phyloP scores from a whole-genome alignment of 2,113 vertebrate species.

The Suncus etruscus region DNA sequence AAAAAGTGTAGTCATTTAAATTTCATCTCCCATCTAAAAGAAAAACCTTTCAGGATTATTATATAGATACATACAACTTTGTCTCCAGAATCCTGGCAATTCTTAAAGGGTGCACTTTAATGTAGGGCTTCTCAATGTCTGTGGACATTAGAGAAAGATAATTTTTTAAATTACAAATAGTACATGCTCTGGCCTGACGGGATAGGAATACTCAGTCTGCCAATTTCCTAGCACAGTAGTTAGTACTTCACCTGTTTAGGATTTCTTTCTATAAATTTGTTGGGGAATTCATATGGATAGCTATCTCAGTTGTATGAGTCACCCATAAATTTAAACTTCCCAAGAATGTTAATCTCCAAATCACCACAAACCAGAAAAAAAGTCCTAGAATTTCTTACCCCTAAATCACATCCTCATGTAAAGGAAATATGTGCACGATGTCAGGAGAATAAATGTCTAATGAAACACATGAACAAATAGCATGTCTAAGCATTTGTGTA shows the following conservation, averaged over 20 bases:
- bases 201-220: not conserved
- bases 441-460: not conserved
- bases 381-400: not conserved
- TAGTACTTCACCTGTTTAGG: not conserved
- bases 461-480: not conserved
- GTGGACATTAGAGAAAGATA: not conserved
- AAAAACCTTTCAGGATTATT: not conserved
- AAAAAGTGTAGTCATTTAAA: not conserved
- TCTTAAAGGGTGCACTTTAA: not conserved
- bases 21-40: not conserved
- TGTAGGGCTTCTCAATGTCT: not conserved
- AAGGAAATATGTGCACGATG: not conserved
- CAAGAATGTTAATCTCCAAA: not conserved
- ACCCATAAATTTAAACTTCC: not conserved
- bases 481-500: not conserved
- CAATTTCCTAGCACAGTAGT: not conserved
- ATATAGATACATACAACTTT: not conserved
- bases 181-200: not conserved
- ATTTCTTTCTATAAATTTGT: not conserved
- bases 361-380: not conserved
- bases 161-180: not conserved
- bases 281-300: not conserved
- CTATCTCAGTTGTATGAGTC: not conserved
- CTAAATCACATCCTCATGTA: not conserved
- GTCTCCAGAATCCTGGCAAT: not conserved